These are phyloP conservation scores for Lycocerus yunnanus DNA, from an alignment of 2,888 invertebrate species.

Conservation along the genomic window DNA sequence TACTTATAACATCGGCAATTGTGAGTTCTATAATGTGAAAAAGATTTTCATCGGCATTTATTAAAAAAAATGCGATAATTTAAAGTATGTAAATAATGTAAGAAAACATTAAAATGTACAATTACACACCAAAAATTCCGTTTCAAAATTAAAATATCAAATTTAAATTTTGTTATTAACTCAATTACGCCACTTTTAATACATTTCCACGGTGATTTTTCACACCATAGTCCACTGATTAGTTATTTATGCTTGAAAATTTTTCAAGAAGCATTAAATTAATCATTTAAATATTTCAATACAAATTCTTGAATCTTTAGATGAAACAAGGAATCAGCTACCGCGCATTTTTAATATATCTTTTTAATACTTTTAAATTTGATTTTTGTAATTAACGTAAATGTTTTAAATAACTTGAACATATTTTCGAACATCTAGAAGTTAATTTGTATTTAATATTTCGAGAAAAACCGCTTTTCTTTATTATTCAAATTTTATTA, in stretches of 20 bases:
- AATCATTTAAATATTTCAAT: not conserved
- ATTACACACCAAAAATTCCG: not conserved
- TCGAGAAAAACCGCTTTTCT: not conserved
- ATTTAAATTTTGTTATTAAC: not conserved
- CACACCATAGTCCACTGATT: not conserved
- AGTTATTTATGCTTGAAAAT: not conserved
- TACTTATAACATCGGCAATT: no score
- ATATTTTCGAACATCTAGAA: not conserved
- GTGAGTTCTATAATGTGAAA: no score
- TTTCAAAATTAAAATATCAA: not conserved
- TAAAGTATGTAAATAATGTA: no score
- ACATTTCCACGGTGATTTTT: not conserved
- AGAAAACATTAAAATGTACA: not conserved
- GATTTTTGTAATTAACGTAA: not conserved
- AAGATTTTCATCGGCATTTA: not conserved
- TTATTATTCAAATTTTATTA: not conserved
- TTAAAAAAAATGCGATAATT: not conserved
- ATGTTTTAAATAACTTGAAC: not conserved
- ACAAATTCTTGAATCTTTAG: not conserved
- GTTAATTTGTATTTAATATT: not conserved
- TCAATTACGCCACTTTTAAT: not conserved
- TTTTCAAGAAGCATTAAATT: not conserved
- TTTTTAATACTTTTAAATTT: not conserved
- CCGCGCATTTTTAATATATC: not conserved
- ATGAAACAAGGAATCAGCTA: not conserved